Evolutionary conservation across 2,888 invertebrate genomes (phyloP).

Genomic region (Blastobasis lacticolella): DNA sequence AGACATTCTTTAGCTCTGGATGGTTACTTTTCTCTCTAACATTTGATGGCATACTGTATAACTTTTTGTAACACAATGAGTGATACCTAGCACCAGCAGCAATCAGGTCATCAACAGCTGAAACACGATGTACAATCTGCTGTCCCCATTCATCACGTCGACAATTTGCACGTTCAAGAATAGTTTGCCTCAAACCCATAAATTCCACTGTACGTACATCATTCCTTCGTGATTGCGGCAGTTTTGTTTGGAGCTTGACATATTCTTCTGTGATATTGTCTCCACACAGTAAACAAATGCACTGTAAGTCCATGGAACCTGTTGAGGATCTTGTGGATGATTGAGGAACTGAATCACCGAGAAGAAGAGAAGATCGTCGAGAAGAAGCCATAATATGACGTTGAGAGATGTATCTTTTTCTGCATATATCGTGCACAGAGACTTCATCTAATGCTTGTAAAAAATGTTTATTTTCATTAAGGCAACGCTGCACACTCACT

Average conservation of each 20-base stretch:
- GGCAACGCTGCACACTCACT: background rate
- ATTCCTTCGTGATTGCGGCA: background rate
- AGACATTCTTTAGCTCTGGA: background rate
- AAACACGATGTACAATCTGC: background rate
- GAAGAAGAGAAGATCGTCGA: too few relatives aligned
- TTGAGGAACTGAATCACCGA: too few relatives aligned
- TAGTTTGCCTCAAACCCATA: background rate
- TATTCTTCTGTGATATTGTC: background rate
- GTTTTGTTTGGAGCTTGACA: background rate
- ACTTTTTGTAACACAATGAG: background rate
- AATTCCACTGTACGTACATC: background rate
- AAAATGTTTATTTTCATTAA: background rate
- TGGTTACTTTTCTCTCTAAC: background rate
- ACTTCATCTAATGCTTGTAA: background rate
- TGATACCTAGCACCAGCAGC: background rate
- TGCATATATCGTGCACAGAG: background rate
- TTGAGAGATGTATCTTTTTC: background rate
- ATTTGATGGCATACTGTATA: background rate
- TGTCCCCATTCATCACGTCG: background rate
- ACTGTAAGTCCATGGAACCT: too few relatives aligned
- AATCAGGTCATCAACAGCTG: background rate
- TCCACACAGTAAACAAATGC: background rate
- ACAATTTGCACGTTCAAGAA: background rate
- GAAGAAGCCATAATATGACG: too few relatives aligned
- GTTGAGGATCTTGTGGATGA: background rate